Evolutionary conservation across 2,113 vertebrate species (phyloP).

Genomic region (Myrmecophaga tridactyla): DNA sequence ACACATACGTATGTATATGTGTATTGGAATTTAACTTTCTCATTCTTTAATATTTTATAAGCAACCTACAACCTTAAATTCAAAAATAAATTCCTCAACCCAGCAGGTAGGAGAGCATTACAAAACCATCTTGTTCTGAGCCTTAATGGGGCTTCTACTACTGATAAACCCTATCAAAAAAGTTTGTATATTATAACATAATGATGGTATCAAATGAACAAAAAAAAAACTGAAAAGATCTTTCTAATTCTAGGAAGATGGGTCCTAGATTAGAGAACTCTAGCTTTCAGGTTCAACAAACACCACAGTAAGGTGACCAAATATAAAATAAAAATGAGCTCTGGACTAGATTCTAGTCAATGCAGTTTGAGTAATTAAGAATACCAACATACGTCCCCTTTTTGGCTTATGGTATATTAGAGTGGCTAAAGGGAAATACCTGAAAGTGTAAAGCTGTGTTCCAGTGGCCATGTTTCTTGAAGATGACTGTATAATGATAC

Average conservation of each 20-base stretch:
- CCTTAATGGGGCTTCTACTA: background rate
- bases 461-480: too few species aligned
- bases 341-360: constrained; percentile 13
- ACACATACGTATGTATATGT: too few species aligned
- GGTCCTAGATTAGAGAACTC: background rate
- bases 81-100: background rate
- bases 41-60: background rate
- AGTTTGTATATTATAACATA: background rate
- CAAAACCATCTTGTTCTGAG: background rate
- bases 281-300: background rate
- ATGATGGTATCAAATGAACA: background rate
- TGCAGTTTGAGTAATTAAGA: constrained; percentile 4
- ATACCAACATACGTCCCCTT: too few species aligned
- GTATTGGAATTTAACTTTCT: constrained; percentile 4
- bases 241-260: background rate
- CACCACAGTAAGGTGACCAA: background rate
- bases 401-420: too few species aligned
- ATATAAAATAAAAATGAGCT: constrained; percentile 20
- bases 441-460: too few species aligned
- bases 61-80: too few species aligned
- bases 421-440: too few species aligned
- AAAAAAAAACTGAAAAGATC: background rate
- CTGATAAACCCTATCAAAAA: background rate
- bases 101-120: background rate
- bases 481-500: too few species aligned